These are phyloP conservation scores for Gnathonemus longibarbis DNA, from an alignment of 2,113 vertebrate species.

Conservation along the genomic window DNA sequence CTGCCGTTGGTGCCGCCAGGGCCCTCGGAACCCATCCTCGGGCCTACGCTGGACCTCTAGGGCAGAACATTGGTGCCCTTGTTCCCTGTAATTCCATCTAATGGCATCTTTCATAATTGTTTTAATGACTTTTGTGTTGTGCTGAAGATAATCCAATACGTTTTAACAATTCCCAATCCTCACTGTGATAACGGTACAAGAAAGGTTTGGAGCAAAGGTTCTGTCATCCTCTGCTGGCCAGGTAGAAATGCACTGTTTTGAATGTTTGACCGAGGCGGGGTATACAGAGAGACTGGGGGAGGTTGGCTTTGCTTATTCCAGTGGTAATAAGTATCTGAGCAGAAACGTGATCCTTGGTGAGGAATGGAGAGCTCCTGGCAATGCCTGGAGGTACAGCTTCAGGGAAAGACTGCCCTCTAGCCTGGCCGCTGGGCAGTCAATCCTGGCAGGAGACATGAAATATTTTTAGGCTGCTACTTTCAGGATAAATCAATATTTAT, in stretches of 20 bases:
- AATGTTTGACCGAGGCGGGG: background rate
- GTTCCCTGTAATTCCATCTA: background rate
- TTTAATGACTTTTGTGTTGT: background rate
- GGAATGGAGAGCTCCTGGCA: background rate
- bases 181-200: background rate
- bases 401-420: background rate
- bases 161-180: background rate
- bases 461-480: conserved; percentile 12
- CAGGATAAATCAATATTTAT: background rate
- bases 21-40: conserved; percentile 44
- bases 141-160: background rate
- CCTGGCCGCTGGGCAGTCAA: too few species aligned
- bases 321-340: background rate
- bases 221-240: conserved; percentile 10
- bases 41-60: background rate
- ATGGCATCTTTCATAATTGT: background rate
- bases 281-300: background rate
- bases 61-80: background rate
- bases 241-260: conserved; percentile 16
- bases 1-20: conserved; percentile 45
- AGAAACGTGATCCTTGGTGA: background rate
- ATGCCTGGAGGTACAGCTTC: background rate
- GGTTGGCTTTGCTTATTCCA: background rate
- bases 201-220: background rate
- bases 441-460: background rate